These are phyloP conservation scores for Bucco capensis DNA, from an alignment of 2,113 vertebrate genomes.

Conservation along the genomic window DNA sequence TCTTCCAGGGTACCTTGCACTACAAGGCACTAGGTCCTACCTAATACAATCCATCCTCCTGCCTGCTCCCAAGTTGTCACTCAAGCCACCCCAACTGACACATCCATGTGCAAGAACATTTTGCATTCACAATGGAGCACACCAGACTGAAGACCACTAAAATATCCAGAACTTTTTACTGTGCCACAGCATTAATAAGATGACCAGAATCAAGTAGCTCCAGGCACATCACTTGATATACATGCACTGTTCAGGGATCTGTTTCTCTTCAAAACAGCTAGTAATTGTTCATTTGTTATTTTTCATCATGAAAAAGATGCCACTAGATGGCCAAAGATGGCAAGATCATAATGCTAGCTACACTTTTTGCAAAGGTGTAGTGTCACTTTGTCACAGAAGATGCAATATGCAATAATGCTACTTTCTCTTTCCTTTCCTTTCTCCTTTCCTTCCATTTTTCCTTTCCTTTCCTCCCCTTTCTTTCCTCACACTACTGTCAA, in stretches of 20 bases:
- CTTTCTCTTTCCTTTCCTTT: neutral
- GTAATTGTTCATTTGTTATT: neutral
- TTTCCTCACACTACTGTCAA: too few relatives aligned
- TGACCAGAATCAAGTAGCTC: accelerated
- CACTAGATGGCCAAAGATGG: slow-evolving; percentile 28
- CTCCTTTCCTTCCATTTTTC: too few relatives aligned
- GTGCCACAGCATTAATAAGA: too few relatives aligned
- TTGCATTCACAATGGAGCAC: neutral
- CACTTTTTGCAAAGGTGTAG: neutral
- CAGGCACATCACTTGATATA: accelerated
- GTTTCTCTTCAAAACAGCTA: neutral
- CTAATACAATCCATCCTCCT: neutral
- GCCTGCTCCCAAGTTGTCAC: neutral
- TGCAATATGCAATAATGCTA: neutral
- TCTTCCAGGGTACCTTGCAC: neutral
- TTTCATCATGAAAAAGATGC: neutral
- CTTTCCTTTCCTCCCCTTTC: neutral
- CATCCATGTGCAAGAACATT: neutral
- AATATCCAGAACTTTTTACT: neutral
- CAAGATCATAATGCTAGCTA: neutral
- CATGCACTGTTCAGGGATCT: accelerated
- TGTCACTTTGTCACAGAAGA: neutral
- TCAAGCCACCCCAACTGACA: neutral
- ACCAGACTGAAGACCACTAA: neutral
- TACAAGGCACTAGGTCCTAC: too few relatives aligned